Percentiles rank a stretch among this genome's conserved stretches.
These are phyloP conservation scores for Amphipoea oculea DNA, from an alignment of 2,888 invertebrate species.

Conservation along the genomic window DNA sequence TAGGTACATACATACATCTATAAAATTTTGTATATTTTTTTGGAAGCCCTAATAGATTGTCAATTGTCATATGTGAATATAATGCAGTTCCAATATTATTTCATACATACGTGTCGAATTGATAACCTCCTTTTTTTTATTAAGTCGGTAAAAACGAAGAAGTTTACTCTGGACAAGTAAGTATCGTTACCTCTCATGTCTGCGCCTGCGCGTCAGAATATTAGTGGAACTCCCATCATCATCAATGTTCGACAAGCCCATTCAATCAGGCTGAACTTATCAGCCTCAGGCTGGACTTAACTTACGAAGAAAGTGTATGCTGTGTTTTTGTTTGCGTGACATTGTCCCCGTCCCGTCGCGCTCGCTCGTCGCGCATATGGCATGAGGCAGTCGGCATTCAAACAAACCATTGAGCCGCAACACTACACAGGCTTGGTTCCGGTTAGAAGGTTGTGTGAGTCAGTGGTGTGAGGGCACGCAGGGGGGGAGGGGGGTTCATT, in stretches of 20 bases:
- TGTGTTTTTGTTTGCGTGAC: background rate
- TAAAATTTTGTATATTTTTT: no score
- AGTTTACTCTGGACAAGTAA: background rate
- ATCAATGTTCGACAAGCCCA: background rate
- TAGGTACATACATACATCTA: no score
- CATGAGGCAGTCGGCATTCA: conserved; percentile 8
- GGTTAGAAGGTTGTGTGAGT: conserved; percentile 29
- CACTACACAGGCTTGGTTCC: conserved; percentile 23
- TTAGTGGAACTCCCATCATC: background rate
- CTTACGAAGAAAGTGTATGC: background rate
- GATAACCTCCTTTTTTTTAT: no score
- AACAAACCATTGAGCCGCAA: conserved; percentile 35
- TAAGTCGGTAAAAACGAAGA: background rate
- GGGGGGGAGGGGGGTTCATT: background rate
- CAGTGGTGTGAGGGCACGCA: background rate
- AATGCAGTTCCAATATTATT: no score
- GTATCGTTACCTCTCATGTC: background rate
- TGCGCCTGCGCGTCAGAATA: background rate
- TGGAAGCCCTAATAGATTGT: no score
- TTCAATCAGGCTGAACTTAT: background rate
- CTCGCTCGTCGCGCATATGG: no score
- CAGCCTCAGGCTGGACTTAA: no score
- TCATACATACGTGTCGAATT: no score
- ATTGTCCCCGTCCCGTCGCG: background rate
- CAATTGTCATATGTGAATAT: no score